Evolutionary conservation across 2,113 vertebrate species (phyloP).

Genomic region (Rhagologus leucostigma): DNA sequence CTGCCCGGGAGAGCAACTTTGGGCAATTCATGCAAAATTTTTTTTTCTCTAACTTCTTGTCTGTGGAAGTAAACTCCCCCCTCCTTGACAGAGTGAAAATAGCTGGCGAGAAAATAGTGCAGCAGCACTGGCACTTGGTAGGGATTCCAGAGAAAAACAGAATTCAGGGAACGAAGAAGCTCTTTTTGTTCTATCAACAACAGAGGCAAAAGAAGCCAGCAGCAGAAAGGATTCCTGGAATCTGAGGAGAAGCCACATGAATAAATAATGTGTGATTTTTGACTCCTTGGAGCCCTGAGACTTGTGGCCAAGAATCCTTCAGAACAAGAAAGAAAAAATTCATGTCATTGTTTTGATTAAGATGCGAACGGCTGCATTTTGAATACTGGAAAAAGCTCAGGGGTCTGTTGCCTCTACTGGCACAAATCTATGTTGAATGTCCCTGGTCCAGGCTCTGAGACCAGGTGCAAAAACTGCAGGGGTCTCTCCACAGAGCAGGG

Average conservation of each 20-base stretch:
- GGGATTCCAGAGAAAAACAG: background rate
- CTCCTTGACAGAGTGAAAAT: background rate
- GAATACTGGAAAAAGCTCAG: background rate
- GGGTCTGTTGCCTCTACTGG: background rate
- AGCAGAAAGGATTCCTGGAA: background rate
- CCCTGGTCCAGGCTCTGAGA: background rate
- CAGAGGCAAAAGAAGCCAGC: background rate
- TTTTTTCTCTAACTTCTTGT: background rate
- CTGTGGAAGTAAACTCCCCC: background rate
- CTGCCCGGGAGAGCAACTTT: background rate
- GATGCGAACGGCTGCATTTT: background rate
- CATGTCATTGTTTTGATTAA: background rate
- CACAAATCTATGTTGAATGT: background rate
- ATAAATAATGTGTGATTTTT: background rate
- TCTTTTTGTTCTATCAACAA: background rate
- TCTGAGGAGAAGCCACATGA: background rate
- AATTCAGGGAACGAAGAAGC: background rate
- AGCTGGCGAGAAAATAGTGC: background rate
- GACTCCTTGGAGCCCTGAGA: background rate
- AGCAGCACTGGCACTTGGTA: background rate
- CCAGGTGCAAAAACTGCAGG: background rate
- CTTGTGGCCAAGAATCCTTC: background rate
- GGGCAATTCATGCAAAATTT: background rate
- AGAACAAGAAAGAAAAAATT: background rate
- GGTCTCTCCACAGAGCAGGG: background rate